Evolutionary conservation across 2,888 invertebrate genomes (phyloP).

Genomic region (Drosophila cognata): DNA sequence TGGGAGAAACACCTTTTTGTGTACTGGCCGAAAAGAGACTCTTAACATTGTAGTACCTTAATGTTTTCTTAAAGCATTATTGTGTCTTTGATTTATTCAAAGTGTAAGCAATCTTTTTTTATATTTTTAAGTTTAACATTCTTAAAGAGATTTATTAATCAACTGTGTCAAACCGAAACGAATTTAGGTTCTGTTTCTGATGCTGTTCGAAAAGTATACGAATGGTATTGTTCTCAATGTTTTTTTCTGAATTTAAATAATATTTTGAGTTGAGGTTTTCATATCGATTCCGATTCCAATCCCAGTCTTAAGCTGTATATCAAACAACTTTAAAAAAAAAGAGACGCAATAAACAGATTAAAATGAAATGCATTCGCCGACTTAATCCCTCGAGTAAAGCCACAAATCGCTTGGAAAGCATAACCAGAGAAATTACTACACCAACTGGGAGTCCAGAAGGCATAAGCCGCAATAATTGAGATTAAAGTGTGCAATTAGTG

Average conservation of each 20-base stretch:
- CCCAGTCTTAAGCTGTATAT: conserved; percentile 1
- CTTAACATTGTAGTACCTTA: background rate
- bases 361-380: conserved; percentile 19
- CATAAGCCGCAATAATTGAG: conserved; percentile 75
- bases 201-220: background rate
- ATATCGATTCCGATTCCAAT: background rate
- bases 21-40: background rate
- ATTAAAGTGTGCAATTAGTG: conserved; percentile 76
- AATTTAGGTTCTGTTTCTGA: background rate
- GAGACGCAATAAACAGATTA: conserved; percentile 15
- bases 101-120: background rate
- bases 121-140: too few relatives aligned
- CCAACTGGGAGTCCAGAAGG: conserved; percentile 12
- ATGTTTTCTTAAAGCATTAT: background rate
- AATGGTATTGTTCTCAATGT: background rate
- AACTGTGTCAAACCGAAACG: background rate
- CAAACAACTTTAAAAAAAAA: background rate
- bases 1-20: background rate
- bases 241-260: background rate
- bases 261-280: background rate
- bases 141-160: background rate
- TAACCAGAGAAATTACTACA: conserved; percentile 7
- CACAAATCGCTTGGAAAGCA: conserved; percentile 14
- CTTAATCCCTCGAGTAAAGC: conserved; percentile 22
- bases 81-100: background rate